phyloP scores from a whole-genome alignment of 1,140 invertebrate species.

The Zeugodacus cucurbitae region DNA sequence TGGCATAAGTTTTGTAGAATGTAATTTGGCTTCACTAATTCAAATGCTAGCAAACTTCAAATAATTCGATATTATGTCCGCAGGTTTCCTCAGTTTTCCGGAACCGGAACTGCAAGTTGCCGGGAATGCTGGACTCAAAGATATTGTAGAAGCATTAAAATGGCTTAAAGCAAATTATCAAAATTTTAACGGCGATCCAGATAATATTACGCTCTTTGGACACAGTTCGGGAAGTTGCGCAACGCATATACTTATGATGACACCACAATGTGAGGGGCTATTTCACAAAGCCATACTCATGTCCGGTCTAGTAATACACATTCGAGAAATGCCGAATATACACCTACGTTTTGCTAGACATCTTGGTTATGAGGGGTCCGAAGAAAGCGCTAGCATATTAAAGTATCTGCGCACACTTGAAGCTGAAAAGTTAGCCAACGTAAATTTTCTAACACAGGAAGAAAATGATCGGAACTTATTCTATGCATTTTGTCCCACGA shows the following conservation, averaged over 20 bases:
- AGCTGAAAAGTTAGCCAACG: constrained; percentile 47
- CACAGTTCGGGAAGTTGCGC: constrained; percentile 61
- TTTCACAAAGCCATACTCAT: constrained; percentile 72
- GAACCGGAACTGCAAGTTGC: constrained; percentile 61
- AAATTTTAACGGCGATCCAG: constrained; percentile 62
- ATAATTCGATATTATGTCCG: not conserved
- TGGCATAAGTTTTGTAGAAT: not conserved
- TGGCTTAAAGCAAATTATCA: constrained; percentile 65
- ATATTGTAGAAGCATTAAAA: constrained; percentile 64
- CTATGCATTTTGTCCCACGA: constrained; percentile 46
- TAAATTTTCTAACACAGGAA: constrained; percentile 45
- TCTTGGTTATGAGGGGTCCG: constrained; percentile 56
- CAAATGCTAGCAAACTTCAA: not conserved
- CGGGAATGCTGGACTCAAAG: constrained; percentile 64
- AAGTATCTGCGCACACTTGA: constrained; percentile 61
- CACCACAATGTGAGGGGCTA: constrained; percentile 65
- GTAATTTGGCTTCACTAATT: not conserved
- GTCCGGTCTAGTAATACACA: constrained; percentile 69
- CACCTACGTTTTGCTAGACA: constrained; percentile 50
- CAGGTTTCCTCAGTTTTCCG: constrained; percentile 56
- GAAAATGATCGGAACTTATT: constrained; percentile 45
- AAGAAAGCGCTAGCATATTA: constrained; percentile 59
- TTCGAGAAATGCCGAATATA: constrained; percentile 46
- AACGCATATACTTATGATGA: constrained; percentile 51
- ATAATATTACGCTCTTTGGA: constrained; percentile 62